Evolutionary conservation across 2,888 invertebrate species (phyloP).

Genomic region (Thyatira batis): DNA sequence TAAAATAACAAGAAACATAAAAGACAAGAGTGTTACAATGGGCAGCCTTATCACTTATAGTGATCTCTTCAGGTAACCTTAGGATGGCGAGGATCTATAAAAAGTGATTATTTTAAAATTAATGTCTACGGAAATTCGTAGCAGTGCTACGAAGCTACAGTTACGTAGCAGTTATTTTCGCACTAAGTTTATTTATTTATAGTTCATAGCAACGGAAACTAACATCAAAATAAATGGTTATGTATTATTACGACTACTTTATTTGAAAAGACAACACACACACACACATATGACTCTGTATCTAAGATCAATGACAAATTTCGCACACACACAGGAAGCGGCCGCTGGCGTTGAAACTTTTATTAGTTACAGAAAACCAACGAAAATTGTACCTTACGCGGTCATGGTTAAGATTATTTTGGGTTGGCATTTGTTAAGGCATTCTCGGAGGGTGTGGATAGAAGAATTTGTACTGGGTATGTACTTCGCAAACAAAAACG

Average conservation of each 20-base stretch:
- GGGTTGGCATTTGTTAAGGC: neutral
- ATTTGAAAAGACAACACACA: neutral
- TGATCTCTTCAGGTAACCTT: too few relatives aligned
- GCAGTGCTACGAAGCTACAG: neutral
- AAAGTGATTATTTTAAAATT: too few relatives aligned
- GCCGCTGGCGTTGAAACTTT: constrained; percentile 1
- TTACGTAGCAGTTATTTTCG: neutral
- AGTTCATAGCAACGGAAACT: neutral
- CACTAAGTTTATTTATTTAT: neutral
- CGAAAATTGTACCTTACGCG: neutral
- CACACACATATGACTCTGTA: neutral
- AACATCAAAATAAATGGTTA: neutral
- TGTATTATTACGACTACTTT: neutral
- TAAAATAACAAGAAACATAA: too few relatives aligned
- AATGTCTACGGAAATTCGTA: neutral
- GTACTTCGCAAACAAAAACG: neutral
- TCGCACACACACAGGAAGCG: neutral
- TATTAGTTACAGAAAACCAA: neutral
- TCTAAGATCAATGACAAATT: constrained; percentile 3
- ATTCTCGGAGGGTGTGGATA: neutral
- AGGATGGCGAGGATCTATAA: too few relatives aligned
- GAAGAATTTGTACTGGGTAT: neutral
- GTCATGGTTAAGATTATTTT: neutral
- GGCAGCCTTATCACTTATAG: too few relatives aligned
- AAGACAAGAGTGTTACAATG: too few relatives aligned